Evolutionary conservation across 2,888 invertebrate genomes (phyloP).

Genomic region (Hydraecia micacea): DNA sequence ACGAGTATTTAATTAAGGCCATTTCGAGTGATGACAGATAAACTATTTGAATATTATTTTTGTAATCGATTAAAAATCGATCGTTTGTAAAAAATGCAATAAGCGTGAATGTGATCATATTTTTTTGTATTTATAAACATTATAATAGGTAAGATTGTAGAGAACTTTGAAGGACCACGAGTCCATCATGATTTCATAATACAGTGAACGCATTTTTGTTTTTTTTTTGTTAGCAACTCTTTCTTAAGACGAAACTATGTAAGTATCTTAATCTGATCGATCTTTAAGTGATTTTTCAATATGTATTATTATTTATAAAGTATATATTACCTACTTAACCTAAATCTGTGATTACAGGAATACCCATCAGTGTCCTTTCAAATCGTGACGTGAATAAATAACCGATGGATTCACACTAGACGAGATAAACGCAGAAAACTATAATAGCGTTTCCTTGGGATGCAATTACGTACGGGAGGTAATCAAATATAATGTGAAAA

Average conservation of each 20-base stretch:
- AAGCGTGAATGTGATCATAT: not conserved
- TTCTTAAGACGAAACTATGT: not conserved
- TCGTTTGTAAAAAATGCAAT: not conserved
- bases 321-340: too few species aligned
- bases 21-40: too few species aligned
- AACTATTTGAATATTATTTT: too few species aligned
- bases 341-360: not conserved
- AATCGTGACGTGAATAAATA: not conserved
- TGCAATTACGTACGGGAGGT: not conserved
- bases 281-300: too few species aligned
- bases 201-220: not conserved
- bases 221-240: not conserved
- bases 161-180: not conserved
- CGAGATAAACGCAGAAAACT: not conserved
- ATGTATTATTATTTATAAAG: too few species aligned
- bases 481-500: not conserved
- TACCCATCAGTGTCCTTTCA: not conserved
- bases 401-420: not conserved
- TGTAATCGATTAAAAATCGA: not conserved
- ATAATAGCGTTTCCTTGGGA: too few species aligned
- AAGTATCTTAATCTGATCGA: not conserved
- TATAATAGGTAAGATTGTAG: not conserved
- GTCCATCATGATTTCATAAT: not conserved
- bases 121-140: not conserved
- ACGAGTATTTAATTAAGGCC: too few species aligned